These are phyloP conservation scores for Syngnathus typhle DNA, from an alignment of 2,113 vertebrate species.

Conservation along the genomic window DNA sequence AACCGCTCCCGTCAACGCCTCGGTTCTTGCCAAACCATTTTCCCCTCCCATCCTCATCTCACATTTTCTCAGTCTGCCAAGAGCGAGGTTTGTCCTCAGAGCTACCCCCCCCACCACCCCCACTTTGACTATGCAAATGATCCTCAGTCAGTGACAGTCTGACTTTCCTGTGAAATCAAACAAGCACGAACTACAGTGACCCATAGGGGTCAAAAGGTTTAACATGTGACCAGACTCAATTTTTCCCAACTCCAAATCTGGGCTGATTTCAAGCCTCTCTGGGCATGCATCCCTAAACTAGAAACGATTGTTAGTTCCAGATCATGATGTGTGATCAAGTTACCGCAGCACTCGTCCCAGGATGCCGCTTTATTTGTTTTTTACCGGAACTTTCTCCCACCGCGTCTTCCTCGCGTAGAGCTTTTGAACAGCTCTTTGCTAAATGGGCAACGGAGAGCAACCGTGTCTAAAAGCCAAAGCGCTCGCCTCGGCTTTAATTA, in stretches of 20 bases:
- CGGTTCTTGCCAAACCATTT: slow-evolving; percentile 49
- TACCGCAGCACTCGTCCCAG: slow-evolving; percentile 7
- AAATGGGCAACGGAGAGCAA: slow-evolving; percentile 12
- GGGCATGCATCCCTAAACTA: too few species aligned
- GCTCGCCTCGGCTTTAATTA: slow-evolving; percentile 30
- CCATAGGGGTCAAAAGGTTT: too few species aligned
- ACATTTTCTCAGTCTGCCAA: slow-evolving; percentile 48
- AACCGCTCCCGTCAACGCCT: slow-evolving; percentile 31
- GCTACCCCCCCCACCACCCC: slow-evolving; percentile 18
- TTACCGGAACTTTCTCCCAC: slow-evolving; percentile 20
- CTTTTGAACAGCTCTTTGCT: slow-evolving; percentile 34
- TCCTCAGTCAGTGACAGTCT: slow-evolving; percentile 15
- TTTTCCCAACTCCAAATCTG: too few species aligned
- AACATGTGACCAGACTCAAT: too few species aligned
- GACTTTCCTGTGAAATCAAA: neutral
- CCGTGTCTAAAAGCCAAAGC: slow-evolving; percentile 16
- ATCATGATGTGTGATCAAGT: neutral
- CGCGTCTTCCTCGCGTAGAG: slow-evolving; percentile 3
- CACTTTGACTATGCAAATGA: slow-evolving; percentile 65
- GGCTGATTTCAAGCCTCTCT: too few species aligned
- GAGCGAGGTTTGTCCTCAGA: slow-evolving; percentile 36
- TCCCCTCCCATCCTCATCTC: slow-evolving; percentile 49
- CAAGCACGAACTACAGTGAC: neutral
- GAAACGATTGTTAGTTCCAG: too few species aligned
- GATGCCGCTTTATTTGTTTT: slow-evolving; percentile 27